Evolutionary conservation across 1,140 invertebrate genomes (phyloP).

Genomic region (Charaxes varanes): DNA sequence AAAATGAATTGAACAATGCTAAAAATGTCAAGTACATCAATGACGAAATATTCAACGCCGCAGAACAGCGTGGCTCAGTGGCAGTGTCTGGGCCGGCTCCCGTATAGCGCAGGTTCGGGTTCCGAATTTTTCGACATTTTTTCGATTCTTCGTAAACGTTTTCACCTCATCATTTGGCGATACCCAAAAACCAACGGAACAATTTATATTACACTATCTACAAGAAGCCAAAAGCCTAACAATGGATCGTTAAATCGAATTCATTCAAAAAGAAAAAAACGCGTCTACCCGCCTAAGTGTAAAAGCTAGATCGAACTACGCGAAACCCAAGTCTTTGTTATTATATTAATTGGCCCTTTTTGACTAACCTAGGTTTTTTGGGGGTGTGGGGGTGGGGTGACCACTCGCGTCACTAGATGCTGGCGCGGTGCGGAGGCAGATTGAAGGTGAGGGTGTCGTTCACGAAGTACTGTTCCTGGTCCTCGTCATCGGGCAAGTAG

Average conservation of each 20-base stretch:
- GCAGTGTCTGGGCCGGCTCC: too few relatives aligned
- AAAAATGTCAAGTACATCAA: too few relatives aligned
- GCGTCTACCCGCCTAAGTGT: slow-evolving; percentile 43
- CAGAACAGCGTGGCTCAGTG: too few relatives aligned
- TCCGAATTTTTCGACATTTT: too few relatives aligned
- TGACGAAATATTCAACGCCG: too few relatives aligned
- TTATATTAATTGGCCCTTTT: slow-evolving; percentile 62
- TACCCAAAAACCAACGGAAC: slow-evolving; percentile 9
- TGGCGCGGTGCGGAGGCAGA: slow-evolving; percentile 60
- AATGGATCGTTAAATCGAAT: not conserved
- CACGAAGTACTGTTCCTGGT: slow-evolving; percentile 57
- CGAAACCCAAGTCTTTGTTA: slow-evolving; percentile 22
- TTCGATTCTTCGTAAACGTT: too few relatives aligned
- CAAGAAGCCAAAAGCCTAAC: slow-evolving; percentile 30
- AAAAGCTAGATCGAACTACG: slow-evolving; percentile 59
- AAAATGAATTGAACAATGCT: too few relatives aligned
- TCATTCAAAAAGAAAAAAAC: slow-evolving; percentile 19
- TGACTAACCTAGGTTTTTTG: slow-evolving; percentile 34
- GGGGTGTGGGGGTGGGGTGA: not conserved
- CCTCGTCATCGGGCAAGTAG: slow-evolving; percentile 61
- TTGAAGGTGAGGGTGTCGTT: slow-evolving; percentile 67
- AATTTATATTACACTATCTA: slow-evolving; percentile 28
- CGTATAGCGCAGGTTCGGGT: too few relatives aligned
- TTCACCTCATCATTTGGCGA: too few relatives aligned
- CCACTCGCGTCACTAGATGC: slow-evolving; percentile 41